A percentile compares a stretch with the other conserved stretches of the same genome.
These are phyloP conservation scores for Heliconius ismenius DNA, from an alignment of 2,888 invertebrate genomes.

Conservation along the genomic window DNA sequence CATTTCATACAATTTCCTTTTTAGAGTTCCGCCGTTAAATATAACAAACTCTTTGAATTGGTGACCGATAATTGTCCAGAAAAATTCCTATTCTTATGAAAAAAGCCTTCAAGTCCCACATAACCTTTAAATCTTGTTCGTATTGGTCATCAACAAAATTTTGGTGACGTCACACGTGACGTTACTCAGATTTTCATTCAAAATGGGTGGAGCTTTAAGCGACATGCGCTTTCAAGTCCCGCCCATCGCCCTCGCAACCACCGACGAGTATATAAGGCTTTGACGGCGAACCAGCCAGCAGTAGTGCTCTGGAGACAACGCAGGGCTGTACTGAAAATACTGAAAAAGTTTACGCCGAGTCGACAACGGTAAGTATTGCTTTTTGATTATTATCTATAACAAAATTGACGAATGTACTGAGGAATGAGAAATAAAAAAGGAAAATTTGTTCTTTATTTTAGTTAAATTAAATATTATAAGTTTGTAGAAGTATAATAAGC, in stretches of 20 bases:
- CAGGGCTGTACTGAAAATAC: conserved; percentile 50
- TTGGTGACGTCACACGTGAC: conserved; percentile 57
- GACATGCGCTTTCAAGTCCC: conserved; percentile 61
- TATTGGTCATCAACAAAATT: conserved; percentile 40
- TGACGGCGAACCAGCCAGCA: conserved; percentile 43
- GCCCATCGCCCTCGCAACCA: conserved; percentile 58
- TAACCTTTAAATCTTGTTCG: conserved; percentile 22
- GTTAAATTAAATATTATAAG: too few relatives aligned
- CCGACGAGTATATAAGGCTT: conserved; percentile 64
- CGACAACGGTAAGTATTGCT: conserved; percentile 64
- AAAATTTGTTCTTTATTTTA: too few relatives aligned
- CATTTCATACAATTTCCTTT: too few relatives aligned
- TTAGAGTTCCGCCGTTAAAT: not conserved
- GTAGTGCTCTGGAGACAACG: conserved; percentile 49
- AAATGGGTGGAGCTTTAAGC: conserved; percentile 65
- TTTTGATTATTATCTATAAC: not conserved
- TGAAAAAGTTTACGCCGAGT: conserved; percentile 69
- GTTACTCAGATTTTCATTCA: conserved; percentile 55
- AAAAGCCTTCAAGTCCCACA: not conserved
- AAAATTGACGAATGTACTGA: not conserved
- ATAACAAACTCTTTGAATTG: not conserved
- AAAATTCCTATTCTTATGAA: not conserved
- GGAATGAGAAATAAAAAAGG: too few relatives aligned
- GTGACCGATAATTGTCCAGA: not conserved
- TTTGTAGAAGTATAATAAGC: too few relatives aligned